Evolutionary conservation across 2,113 vertebrate genomes (phyloP).

Genomic region (Otis tarda): DNA sequence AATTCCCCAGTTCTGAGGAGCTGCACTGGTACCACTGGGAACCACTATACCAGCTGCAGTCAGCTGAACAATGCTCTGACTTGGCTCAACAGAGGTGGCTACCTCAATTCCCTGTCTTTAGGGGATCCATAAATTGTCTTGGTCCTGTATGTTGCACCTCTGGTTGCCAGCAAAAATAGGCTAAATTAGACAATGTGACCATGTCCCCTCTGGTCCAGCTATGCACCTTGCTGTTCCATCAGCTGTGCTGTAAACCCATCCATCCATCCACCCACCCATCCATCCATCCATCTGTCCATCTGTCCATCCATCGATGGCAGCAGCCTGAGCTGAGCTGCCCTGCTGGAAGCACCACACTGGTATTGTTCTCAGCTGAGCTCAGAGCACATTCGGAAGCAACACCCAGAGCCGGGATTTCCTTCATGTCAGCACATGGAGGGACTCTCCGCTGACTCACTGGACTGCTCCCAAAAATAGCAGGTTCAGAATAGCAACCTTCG

Average conservation of each 20-base stretch:
- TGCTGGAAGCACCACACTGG: not conserved
- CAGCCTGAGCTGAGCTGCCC: accelerated
- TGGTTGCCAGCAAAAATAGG: not conserved
- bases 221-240: not conserved
- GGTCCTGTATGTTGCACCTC: not conserved
- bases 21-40: not conserved
- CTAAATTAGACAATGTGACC: not conserved
- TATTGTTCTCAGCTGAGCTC: not conserved
- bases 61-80: not conserved
- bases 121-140: not conserved
- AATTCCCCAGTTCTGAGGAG: not conserved
- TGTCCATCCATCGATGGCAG: not conserved
- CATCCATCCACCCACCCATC: not conserved
- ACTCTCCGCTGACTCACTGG: slow-evolving; percentile 15
- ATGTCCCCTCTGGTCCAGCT: not conserved
- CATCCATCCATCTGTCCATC: not conserved
- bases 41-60: not conserved
- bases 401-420: slow-evolving; percentile 24
- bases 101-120: not conserved
- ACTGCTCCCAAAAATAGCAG: slow-evolving; percentile 34
- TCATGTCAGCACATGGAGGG: not conserved
- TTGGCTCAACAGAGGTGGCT: not conserved
- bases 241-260: not conserved
- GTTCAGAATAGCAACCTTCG: not conserved
- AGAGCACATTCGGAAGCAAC: not conserved